Evolutionary conservation across 2,797 vertebrate species (phyloP).

Genomic region (Mus minutoides): DNA sequence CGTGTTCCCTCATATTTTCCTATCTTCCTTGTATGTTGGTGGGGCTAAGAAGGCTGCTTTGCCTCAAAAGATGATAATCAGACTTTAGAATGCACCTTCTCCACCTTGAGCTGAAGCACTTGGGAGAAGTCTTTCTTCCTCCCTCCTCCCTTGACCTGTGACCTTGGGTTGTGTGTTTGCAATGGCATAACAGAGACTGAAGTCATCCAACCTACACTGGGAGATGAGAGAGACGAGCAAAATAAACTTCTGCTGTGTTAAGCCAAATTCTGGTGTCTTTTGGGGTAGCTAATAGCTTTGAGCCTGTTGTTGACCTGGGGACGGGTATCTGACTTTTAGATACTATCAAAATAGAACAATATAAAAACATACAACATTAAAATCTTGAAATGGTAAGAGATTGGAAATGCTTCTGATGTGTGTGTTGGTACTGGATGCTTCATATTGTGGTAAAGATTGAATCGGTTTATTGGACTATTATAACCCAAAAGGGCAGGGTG

Average conservation of each 20-base stretch:
- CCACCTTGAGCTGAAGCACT: background rate
- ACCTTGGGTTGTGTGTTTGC: background rate
- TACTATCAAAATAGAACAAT: background rate
- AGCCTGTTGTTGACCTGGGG: background rate
- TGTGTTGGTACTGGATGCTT: background rate
- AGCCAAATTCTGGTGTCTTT: background rate
- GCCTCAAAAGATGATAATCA: background rate
- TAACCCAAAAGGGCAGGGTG: background rate
- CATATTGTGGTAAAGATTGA: background rate
- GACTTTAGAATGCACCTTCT: background rate
- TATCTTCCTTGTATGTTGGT: background rate
- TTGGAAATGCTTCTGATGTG: background rate
- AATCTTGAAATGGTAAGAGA: constrained; percentile 47
- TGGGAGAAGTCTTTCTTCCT: background rate
- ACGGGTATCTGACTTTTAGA: background rate
- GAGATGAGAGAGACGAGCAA: background rate
- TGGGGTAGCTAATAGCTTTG: background rate
- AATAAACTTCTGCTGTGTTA: background rate
- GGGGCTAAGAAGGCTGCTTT: background rate
- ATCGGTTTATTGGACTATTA: background rate
- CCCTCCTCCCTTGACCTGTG: background rate
- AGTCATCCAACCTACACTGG: background rate
- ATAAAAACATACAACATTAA: constrained; percentile 16
- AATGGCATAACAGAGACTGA: no score
- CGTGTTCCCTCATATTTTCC: background rate